A percentile compares a stretch with the other conserved stretches of the same genome.
These are phyloP conservation scores for Brachyalestes nurse DNA, from an alignment of 2,797 vertebrate species.

Conservation along the genomic window DNA sequence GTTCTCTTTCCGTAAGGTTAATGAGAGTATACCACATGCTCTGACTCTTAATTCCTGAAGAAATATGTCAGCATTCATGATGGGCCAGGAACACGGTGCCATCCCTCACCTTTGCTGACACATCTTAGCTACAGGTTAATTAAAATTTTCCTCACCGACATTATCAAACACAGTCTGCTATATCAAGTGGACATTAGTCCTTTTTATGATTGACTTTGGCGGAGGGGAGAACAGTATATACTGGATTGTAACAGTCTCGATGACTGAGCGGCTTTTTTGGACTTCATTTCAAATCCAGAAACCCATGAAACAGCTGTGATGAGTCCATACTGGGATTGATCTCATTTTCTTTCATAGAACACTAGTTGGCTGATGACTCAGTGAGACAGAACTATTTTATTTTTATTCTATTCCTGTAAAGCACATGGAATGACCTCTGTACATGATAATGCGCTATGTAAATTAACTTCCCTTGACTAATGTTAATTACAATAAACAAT, in stretches of 20 bases:
- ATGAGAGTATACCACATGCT: slow-evolving; percentile 63
- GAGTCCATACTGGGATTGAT: background rate
- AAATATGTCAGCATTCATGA: slow-evolving; percentile 70
- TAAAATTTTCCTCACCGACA: slow-evolving; percentile 73
- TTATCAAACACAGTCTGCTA: slow-evolving; percentile 78
- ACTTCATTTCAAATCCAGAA: background rate
- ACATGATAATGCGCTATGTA: no score
- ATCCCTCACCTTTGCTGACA: slow-evolving; percentile 43
- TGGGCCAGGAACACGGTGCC: slow-evolving; percentile 67
- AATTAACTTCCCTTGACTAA: no score
- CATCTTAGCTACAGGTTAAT: slow-evolving; percentile 66
- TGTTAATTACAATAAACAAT: no score
- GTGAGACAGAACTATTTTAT: no score
- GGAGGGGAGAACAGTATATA: slow-evolving; percentile 7
- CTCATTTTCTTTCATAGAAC: background rate
- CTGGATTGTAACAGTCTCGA: background rate
- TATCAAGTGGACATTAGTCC: slow-evolving; percentile 72
- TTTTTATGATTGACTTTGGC: slow-evolving; percentile 71
- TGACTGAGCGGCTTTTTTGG: background rate
- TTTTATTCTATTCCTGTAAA: no score
- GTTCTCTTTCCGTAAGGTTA: slow-evolving; percentile 70
- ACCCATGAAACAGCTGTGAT: background rate
- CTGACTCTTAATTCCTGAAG: slow-evolving; percentile 71
- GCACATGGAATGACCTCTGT: no score
- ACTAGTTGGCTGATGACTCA: background rate